Conservation (phyloP, 2,113 vertebrate species). For the Hirundichthys speculiger region DNA sequence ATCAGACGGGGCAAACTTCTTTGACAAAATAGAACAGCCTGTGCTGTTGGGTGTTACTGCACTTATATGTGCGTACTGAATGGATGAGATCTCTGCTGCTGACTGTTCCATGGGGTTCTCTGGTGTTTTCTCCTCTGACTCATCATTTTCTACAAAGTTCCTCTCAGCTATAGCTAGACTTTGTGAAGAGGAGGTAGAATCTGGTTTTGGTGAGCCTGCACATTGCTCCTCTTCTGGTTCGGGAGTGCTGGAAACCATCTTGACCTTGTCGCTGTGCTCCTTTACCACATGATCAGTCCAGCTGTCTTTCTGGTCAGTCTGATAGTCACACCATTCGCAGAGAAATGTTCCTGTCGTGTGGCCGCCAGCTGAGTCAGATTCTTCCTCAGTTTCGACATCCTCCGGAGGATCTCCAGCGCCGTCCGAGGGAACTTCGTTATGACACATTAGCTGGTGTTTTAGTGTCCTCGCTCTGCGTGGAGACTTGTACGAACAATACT, state of each 20-base stretch:
- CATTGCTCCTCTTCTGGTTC: conserved; percentile 84
- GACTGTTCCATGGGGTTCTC: conserved; percentile 81
- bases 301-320: conserved; percentile 90
- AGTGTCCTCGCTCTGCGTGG: conserved; percentile 91
- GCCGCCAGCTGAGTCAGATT: conserved; percentile 81
- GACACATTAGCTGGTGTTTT: conserved; percentile 97
- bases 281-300: conserved; percentile 97
- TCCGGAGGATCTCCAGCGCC: conserved; percentile 79
- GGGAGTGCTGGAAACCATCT: conserved; percentile 88
- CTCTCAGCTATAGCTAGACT: conserved; percentile 84
- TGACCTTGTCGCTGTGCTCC: conserved; percentile 95
- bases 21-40: conserved; percentile 89
- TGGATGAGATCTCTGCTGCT: conserved; percentile 82
- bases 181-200: conserved; percentile 81
- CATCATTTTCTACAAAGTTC: conserved; percentile 81
- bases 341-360: conserved; percentile 88
- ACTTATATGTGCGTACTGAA: conserved; percentile 89
- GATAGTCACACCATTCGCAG: conserved; percentile 97
- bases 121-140: conserved; percentile 74
- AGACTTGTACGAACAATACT: conserved; percentile 96
- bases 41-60: conserved; percentile 88
- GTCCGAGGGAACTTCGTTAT: conserved; percentile 76
- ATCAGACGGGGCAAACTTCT: conserved; percentile 88
- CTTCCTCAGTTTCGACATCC: conserved; percentile 70
- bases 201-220: conserved; percentile 79